Base-by-base conservation (phyloP, 2,888 invertebrate species). In the Andrena haemorrhoa region DNA sequence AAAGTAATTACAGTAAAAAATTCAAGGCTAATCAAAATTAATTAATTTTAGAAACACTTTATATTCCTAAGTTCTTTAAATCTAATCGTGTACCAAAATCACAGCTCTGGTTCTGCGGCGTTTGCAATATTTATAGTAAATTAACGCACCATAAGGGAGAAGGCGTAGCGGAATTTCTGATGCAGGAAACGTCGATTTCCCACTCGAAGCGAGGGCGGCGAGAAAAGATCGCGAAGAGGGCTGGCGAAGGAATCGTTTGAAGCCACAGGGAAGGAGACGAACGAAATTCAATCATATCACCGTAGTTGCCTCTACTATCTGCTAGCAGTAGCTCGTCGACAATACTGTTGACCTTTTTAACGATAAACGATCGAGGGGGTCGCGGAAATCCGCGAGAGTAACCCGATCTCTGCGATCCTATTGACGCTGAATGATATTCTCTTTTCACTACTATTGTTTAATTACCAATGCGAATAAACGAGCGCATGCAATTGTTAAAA, bases 221-320 rank as follows among this genome's bases (percentile, higher is more conserved):
- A 20, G 2, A 29, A 60, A 35, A 29, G 23, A 60, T 72, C 2
- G 56, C 29, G 35, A 51, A 69, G n/a, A 31, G 26, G 7, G 23
- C 49, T 60, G 47, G 29, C 31, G 66, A 79, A 58, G 63, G 65
- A 58, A 73, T 61, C 70, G 51, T 66, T 80, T 56, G 31, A 60
- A 79, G 68, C 72, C 49, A 76, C 47, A 35, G 56, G 47, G 61
- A 80, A 79, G 20, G 74, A 84, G 72, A 79, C 64, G 82, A 86
- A 75, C 80, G 80, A 87, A 89, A 90, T 80, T 90, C 89, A 89
- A 90, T 91, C 89, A 90, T 91, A 91, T 91, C 91, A 91, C 91
- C 91, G 91, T 91, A 91, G 91, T 90, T 91, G 91, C 91, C 91
- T 91, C 89, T 87, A 89, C 86, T 90, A 87, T 75, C 81, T 84